These are phyloP conservation scores for Brachypalpus laphriformis DNA, from an alignment of 2,888 invertebrate species.

Conservation along the genomic window DNA sequence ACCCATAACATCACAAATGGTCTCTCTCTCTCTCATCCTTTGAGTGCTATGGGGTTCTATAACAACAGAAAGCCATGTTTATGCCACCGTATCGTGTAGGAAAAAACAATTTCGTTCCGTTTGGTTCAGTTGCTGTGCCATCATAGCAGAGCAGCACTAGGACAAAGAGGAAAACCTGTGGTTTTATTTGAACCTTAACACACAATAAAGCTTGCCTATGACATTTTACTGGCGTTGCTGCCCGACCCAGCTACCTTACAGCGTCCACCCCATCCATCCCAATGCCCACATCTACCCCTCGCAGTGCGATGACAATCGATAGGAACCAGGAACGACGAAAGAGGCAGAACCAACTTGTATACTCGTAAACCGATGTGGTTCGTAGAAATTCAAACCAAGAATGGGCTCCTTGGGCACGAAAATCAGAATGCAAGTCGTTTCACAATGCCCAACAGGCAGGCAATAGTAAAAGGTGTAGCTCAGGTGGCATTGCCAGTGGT, in stretches of 20 bases:
- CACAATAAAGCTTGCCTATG: slow-evolving; percentile 57
- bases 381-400: not conserved
- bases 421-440: not conserved
- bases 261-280: not conserved
- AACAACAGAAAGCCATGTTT: slow-evolving; percentile 59
- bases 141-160: not conserved
- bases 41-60: slow-evolving; percentile 19
- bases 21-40: not conserved
- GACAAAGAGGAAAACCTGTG: slow-evolving; percentile 38
- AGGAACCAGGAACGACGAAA: not conserved
- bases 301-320: slow-evolving; percentile 42
- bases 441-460: not conserved
- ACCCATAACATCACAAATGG: slow-evolving; percentile 33
- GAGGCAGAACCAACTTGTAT: not conserved
- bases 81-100: slow-evolving; percentile 42
- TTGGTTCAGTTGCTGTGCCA: slow-evolving; percentile 28
- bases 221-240: slow-evolving; percentile 14
- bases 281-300: not conserved
- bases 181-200: slow-evolving; percentile 63
- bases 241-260: not conserved
- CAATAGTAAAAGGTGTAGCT: not conserved
- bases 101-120: slow-evolving; percentile 58
- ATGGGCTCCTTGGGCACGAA: not conserved
- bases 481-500: slow-evolving; percentile 13
- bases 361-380: slow-evolving; percentile 3